phyloP scores from a whole-genome alignment of 2,797 vertebrate species.

The Enteromius thamalakanensis region DNA sequence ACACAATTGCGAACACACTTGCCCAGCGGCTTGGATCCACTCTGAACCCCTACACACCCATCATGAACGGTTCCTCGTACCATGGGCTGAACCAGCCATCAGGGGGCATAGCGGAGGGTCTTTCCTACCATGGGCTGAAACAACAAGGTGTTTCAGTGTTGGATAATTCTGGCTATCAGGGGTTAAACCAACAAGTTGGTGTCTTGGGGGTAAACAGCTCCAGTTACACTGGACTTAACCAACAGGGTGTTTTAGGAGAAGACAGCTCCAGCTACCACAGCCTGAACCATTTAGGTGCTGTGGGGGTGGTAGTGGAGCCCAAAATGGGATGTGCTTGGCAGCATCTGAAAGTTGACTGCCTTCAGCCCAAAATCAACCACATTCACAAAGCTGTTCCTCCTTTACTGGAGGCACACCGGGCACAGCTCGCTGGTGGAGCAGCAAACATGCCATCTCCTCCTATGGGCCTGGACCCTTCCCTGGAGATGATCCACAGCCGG shows the following conservation, averaged over 20 bases:
- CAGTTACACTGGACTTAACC: conserved; percentile 60
- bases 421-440: conserved; percentile 34
- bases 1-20: conserved; percentile 67
- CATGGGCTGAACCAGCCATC: conserved; percentile 73
- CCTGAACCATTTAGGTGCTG: conserved; percentile 81
- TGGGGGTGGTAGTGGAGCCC: conserved; percentile 75
- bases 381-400: conserved; percentile 80
- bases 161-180: conserved; percentile 72
- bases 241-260: conserved; percentile 63
- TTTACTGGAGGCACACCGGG: conserved; percentile 70
- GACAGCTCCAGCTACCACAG: conserved; percentile 69
- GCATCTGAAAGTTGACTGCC: conserved; percentile 86
- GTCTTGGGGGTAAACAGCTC: conserved; percentile 54
- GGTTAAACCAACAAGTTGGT: conserved; percentile 69
- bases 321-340: conserved; percentile 81
- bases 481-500: conserved; percentile 76
- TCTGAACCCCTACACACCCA: conserved; percentile 71
- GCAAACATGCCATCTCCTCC: conserved; percentile 66
- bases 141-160: conserved; percentile 66
- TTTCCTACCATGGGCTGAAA: conserved; percentile 74
- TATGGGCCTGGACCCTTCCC: conserved; percentile 74
- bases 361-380: conserved; percentile 87
- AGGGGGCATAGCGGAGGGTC: conserved; percentile 71
- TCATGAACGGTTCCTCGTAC: conserved; percentile 77
- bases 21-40: conserved; percentile 70